These are phyloP conservation scores for Nettapus auritus DNA, from an alignment of 2,113 vertebrate genomes.

Conservation along the genomic window DNA sequence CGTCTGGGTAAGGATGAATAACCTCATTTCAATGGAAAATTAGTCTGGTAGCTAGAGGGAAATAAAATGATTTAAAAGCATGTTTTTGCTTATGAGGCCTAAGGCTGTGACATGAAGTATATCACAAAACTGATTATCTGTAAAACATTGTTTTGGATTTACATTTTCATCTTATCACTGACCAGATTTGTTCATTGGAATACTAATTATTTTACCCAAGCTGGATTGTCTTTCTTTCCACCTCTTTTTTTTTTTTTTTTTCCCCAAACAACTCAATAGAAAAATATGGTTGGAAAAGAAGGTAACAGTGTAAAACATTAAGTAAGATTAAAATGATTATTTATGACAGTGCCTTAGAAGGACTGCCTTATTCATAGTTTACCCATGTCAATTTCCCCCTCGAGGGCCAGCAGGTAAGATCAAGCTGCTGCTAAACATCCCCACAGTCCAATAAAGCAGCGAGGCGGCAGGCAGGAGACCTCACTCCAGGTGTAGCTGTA, in stretches of 20 bases:
- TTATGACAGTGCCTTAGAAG: neutral
- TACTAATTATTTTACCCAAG: neutral
- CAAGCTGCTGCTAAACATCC: neutral
- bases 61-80: neutral
- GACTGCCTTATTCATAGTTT: neutral
- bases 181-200: neutral
- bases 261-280: neutral
- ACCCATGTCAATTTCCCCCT: neutral
- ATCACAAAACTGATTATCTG: conserved; percentile 3
- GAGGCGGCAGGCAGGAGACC: neutral
- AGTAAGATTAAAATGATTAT: neutral
- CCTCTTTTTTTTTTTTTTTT: rapidly evolving
- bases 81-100: neutral
- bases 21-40: conserved; percentile 26
- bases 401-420: neutral
- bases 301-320: neutral
- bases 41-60: neutral
- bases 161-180: neutral
- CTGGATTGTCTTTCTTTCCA: neutral
- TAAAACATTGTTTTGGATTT: conserved; percentile 3
- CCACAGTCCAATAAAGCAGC: neutral
- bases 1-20: conserved; percentile 8
- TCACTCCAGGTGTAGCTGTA: neutral
- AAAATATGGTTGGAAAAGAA: neutral
- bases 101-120: neutral